Conservation (phyloP, 2,888 invertebrate genomes). For the Cheiracanthium punctorium region DNA sequence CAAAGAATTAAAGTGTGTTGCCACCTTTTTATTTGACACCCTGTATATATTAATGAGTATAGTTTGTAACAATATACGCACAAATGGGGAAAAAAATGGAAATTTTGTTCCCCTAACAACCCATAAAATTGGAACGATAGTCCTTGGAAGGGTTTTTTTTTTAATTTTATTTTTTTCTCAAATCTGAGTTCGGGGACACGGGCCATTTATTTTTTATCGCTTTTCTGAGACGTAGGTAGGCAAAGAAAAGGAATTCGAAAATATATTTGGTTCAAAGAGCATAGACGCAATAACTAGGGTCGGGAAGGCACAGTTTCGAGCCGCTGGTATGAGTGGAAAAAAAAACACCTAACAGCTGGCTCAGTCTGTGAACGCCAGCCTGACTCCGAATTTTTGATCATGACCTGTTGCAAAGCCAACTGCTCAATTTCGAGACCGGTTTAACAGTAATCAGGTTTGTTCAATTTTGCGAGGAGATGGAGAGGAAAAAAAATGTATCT, state of each 20-base stretch:
- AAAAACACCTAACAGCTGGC: neutral
- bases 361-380: neutral
- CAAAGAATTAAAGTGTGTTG: too few species aligned
- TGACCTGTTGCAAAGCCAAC: conserved; percentile 40
- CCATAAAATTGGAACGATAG: too few species aligned
- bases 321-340: neutral
- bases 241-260: neutral
- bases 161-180: too few species aligned
- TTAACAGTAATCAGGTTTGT: conserved; percentile 34
- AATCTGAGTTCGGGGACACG: too few species aligned
- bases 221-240: neutral
- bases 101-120: too few species aligned
- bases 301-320: neutral
- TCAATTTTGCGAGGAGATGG: conserved; percentile 24
- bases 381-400: neutral
- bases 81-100: too few species aligned
- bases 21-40: too few species aligned
- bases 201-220: neutral
- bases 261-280: neutral
- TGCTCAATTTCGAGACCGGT: conserved; percentile 48
- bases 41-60: too few species aligned
- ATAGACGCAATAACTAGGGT: neutral
- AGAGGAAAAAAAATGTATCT: conserved; percentile 2
- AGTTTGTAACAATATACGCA: too few species aligned
- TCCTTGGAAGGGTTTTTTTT: too few species aligned